Conservation (phyloP, 2,113 vertebrate species). For the Ramphastos sulfuratus region DNA sequence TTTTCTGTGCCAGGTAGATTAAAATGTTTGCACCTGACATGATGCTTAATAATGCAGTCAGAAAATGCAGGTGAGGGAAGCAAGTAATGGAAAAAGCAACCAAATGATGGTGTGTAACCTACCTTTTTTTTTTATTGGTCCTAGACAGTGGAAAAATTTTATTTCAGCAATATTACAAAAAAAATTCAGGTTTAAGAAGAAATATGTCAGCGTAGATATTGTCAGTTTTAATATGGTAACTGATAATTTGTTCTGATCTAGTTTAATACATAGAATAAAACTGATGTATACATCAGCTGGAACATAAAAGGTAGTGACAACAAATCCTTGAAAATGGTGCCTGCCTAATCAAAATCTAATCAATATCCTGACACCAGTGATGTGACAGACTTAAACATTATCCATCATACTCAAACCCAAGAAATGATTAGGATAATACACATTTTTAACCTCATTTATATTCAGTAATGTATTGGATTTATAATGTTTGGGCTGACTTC, state of each 20-base stretch:
- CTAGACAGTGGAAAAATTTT: background rate
- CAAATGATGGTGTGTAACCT: background rate
- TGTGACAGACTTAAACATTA: background rate
- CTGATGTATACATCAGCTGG: background rate
- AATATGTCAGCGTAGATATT: background rate
- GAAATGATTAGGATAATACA: background rate
- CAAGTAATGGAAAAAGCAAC: background rate
- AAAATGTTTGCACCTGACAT: background rate
- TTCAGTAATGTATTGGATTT: background rate
- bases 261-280: conserved; percentile 2
- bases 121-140: background rate
- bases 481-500: background rate
- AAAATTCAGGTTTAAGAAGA: background rate
- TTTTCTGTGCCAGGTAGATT: background rate
- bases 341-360: background rate
- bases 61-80: conserved; percentile 15
- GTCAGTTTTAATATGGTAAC: background rate
- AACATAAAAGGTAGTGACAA: background rate
- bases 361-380: background rate
- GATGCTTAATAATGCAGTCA: background rate
- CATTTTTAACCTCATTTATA: background rate
- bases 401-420: background rate
- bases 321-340: background rate
- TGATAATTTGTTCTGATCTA: background rate
- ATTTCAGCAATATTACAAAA: background rate